These are phyloP conservation scores for Quiscalus mexicanus DNA, from an alignment of 2,113 vertebrate species.

Conservation along the genomic window DNA sequence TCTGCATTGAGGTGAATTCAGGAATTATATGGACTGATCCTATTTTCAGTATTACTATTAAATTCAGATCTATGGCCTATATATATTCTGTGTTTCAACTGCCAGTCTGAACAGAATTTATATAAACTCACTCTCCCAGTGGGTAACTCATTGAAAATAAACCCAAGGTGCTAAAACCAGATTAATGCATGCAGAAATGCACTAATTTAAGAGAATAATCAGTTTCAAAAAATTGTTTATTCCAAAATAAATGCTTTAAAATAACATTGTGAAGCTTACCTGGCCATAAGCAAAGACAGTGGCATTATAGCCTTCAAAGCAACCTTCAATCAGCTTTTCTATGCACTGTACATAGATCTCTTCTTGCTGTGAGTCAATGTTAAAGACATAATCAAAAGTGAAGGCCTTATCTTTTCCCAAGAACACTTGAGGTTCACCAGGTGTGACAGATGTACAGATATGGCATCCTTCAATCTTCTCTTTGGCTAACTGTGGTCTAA, in stretches of 20 bases:
- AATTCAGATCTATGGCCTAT: background rate
- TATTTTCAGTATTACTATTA: background rate
- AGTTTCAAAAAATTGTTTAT: background rate
- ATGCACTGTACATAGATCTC: constrained; percentile 89
- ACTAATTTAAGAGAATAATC: background rate
- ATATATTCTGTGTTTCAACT: background rate
- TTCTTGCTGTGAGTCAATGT: constrained; percentile 91
- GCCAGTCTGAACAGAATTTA: background rate
- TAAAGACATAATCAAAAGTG: constrained; percentile 94
- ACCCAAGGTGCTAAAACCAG: background rate
- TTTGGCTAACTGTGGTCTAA: constrained; percentile 94
- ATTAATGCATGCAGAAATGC: background rate
- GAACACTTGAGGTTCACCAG: constrained; percentile 93
- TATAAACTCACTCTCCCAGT: background rate
- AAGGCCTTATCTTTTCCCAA: constrained; percentile 98
- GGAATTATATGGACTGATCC: background rate
- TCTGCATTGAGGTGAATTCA: background rate
- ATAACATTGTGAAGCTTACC: constrained; percentile 69
- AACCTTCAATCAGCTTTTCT: constrained; percentile 94
- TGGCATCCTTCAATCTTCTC: constrained; percentile 98
- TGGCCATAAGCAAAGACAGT: constrained; percentile 98
- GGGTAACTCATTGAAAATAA: background rate
- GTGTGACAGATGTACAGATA: constrained; percentile 94
- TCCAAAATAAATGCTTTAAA: background rate
- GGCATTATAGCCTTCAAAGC: constrained; percentile 97